These are phyloP conservation scores for Pogoniulus pusillus DNA, from an alignment of 2,797 vertebrate genomes.

Conservation along the genomic window DNA sequence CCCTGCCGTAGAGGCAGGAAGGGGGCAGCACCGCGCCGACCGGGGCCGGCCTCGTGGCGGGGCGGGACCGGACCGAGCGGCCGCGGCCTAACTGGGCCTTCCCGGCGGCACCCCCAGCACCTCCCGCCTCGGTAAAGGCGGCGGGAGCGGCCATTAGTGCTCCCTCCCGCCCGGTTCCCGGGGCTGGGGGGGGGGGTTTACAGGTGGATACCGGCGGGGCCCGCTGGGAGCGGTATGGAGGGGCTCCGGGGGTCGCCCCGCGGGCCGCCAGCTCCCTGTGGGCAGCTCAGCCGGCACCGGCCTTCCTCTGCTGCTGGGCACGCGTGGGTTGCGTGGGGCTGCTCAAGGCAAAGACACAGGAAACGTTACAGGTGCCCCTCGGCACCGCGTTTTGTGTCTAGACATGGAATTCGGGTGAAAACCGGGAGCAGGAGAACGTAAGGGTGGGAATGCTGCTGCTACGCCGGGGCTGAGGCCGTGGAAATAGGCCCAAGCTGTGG, in stretches of 20 bases:
- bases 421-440: too few relatives aligned
- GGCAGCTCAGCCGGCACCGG: too few relatives aligned
- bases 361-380: not conserved
- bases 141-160: not conserved
- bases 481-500: fast-evolving
- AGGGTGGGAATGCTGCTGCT: fast-evolving
- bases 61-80: not conserved
- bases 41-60: not conserved
- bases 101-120: not conserved
- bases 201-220: not conserved
- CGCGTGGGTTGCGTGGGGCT: not conserved
- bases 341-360: fast-evolving
- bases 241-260: not conserved
- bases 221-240: not conserved
- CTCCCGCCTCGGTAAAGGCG: not conserved
- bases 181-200: not conserved
- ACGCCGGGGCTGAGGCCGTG: fast-evolving
- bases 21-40: not conserved
- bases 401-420: fast-evolving
- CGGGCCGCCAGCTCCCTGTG: not conserved
- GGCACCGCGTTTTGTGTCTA: fast-evolving
- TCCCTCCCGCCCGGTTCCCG: not conserved
- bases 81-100: not conserved
- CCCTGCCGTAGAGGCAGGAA: not conserved
- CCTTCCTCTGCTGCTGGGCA: fast-evolving